Evolutionary conservation across 2,888 invertebrate genomes (phyloP).

Genomic region (Thera obeliscata): DNA sequence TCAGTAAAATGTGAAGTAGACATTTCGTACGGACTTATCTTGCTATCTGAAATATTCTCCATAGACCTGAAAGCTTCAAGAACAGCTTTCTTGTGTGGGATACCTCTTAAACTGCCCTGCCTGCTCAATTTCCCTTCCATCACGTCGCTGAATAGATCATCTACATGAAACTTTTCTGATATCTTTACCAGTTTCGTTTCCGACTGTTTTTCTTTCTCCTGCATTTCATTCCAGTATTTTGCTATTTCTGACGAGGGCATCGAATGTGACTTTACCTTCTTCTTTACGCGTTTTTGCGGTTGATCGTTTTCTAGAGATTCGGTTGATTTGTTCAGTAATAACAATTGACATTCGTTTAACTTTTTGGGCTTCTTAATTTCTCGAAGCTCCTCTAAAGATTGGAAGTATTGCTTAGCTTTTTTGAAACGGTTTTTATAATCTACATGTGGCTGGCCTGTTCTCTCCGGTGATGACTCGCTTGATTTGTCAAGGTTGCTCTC

Average conservation of each 20-base stretch:
- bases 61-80: constrained; percentile 80
- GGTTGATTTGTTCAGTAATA: constrained; percentile 62
- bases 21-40: constrained; percentile 72
- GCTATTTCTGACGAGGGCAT: constrained; percentile 77
- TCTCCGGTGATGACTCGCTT: constrained; percentile 59
- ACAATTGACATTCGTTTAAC: constrained; percentile 72
- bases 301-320: constrained; percentile 69
- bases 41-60: constrained; percentile 72
- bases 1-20: constrained; percentile 66
- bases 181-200: constrained; percentile 72
- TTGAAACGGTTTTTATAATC: constrained; percentile 79
- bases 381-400: constrained; percentile 75
- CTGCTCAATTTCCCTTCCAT: constrained; percentile 77
- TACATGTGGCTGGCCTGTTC: constrained; percentile 53
- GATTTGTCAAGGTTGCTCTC: constrained; percentile 61
- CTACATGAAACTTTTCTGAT: constrained; percentile 81
- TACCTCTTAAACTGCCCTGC: constrained; percentile 80
- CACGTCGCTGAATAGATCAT: constrained; percentile 78
- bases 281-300: constrained; percentile 61
- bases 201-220: constrained; percentile 54
- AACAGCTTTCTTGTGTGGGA: constrained; percentile 82
- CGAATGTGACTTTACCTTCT: constrained; percentile 70
- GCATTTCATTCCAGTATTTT: constrained; percentile 70
- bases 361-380: constrained; percentile 63
- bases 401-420: constrained; percentile 78